A percentile compares a stretch with the other conserved stretches of the same genome.
Evolutionary conservation across 2,113 vertebrate species (phyloP).

Genomic region (Seriola quinqueradiata): DNA sequence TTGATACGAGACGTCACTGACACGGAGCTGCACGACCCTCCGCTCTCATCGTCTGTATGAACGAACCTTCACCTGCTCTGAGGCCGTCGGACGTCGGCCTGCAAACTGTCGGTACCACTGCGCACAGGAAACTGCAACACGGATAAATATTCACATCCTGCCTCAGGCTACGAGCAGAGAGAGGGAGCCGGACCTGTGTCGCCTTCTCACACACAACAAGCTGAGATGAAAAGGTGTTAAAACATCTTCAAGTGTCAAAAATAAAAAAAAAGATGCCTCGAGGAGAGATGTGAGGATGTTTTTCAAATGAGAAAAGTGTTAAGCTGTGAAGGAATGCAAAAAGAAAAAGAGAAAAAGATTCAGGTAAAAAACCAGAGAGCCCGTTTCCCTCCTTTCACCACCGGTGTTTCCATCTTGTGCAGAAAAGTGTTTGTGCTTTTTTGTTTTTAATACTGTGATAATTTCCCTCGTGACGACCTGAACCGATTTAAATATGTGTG

Average conservation of each 20-base stretch:
- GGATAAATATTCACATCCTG: constrained; percentile 12
- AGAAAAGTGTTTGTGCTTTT: constrained; percentile 35
- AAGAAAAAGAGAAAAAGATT: background rate
- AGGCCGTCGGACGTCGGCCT: too few relatives aligned
- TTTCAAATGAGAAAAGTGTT: background rate
- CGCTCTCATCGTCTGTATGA: too few relatives aligned
- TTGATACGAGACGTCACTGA: background rate
- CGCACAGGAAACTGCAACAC: background rate
- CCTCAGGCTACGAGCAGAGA: too few relatives aligned
- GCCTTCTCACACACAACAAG: background rate
- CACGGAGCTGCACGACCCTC: too few relatives aligned
- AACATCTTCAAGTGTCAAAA: background rate
- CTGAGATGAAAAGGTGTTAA: background rate
- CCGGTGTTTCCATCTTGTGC: constrained; percentile 26
- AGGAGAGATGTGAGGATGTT: background rate
- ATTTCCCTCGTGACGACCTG: constrained; percentile 14
- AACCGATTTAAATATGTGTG: constrained; percentile 9
- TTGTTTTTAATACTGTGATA: background rate
- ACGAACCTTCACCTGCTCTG: too few relatives aligned
- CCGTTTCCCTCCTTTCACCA: background rate
- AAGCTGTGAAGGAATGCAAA: background rate
- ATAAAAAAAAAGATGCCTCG: background rate
- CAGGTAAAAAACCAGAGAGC: background rate
- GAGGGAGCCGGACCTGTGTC: background rate
- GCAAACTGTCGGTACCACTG: constrained; percentile 27